A percentile compares a stretch with the other conserved stretches of the same genome.
Conservation (phyloP, 1,140 invertebrate genomes). For the Saxidomus purpurata region DNA sequence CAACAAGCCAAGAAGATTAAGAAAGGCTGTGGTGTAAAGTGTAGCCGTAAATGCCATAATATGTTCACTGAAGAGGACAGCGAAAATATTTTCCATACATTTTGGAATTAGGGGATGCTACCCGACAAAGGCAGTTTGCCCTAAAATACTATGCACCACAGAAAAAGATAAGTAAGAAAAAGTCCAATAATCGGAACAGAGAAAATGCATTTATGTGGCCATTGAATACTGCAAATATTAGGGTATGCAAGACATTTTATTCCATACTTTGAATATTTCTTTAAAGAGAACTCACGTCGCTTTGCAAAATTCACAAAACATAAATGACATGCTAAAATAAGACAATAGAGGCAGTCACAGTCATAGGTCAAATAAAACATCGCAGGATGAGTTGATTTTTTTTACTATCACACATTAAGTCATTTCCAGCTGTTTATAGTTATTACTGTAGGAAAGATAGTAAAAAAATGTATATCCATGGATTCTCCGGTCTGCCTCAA, state of each 20-base stretch:
- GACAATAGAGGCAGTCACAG: background rate
- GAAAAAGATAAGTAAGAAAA: slow-evolving; percentile 21
- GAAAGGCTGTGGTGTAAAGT: slow-evolving; percentile 38
- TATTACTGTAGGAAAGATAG: slow-evolving; percentile 37
- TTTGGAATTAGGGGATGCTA: slow-evolving; percentile 38
- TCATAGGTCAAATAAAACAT: slow-evolving; percentile 19
- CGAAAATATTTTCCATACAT: slow-evolving; percentile 37
- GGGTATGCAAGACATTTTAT: slow-evolving; percentile 62
- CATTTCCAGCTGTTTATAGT: slow-evolving; percentile 21
- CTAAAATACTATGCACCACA: slow-evolving; percentile 22
- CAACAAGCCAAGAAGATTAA: background rate
- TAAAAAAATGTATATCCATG: slow-evolving; percentile 7
- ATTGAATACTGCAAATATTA: slow-evolving; percentile 2
- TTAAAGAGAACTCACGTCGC: background rate
- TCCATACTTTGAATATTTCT: slow-evolving; percentile 37
- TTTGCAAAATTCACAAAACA: background rate
- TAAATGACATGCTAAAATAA: background rate
- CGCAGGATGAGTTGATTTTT: background rate
- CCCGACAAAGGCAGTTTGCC: slow-evolving; percentile 31
- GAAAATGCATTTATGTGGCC: slow-evolving; percentile 42
- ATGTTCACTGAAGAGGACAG: slow-evolving; percentile 48
- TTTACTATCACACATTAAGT: slow-evolving; percentile 10
- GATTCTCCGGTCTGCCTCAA: background rate
- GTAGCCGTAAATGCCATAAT: slow-evolving; percentile 49
- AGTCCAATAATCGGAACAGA: background rate